These are phyloP conservation scores for Agrypnus murinus DNA, from an alignment of 2,888 invertebrate species.

Conservation along the genomic window DNA sequence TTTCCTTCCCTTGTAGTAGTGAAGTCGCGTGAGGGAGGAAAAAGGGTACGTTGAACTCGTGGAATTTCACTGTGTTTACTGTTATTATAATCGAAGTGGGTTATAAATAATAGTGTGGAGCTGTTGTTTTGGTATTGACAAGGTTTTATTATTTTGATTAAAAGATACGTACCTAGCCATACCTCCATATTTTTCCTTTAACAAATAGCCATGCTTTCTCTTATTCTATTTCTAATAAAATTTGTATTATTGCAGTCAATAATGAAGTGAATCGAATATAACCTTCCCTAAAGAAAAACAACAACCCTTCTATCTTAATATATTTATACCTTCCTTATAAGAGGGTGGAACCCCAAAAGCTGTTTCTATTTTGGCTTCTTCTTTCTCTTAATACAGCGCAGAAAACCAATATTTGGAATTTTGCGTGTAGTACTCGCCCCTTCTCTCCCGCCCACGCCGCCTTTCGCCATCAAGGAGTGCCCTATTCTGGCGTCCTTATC, in stretches of 20 bases:
- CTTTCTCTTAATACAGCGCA: neutral
- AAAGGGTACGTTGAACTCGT: constrained; percentile 20
- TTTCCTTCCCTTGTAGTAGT: neutral
- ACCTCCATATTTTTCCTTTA: too few relatives aligned
- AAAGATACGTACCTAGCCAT: too few relatives aligned
- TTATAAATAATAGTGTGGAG: constrained; percentile 13
- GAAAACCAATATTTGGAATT: constrained; percentile 6
- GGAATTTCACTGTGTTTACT: constrained; percentile 17
- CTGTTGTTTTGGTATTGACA: constrained; percentile 16
- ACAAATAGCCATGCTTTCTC: too few relatives aligned
- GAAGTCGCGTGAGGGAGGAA: neutral
- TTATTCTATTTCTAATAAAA: too few relatives aligned
- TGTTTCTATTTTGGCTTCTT: constrained; percentile 6
- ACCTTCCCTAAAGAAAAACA: neutral
- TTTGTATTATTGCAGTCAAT: too few relatives aligned
- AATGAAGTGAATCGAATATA: neutral
- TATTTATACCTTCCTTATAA: too few relatives aligned
- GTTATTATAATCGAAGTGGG: constrained; percentile 12
- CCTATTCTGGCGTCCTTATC: constrained; percentile 37
- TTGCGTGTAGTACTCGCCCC: neutral
- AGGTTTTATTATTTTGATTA: too few relatives aligned
- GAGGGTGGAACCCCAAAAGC: constrained; percentile 12
- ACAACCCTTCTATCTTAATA: constrained; percentile 3
- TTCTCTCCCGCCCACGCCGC: neutral
- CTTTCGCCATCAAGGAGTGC: constrained; percentile 8